Percentiles rank a stretch among this genome's conserved stretches.
phyloP scores from a whole-genome alignment of 2,888 invertebrate species.

The Volucella inanis region DNA sequence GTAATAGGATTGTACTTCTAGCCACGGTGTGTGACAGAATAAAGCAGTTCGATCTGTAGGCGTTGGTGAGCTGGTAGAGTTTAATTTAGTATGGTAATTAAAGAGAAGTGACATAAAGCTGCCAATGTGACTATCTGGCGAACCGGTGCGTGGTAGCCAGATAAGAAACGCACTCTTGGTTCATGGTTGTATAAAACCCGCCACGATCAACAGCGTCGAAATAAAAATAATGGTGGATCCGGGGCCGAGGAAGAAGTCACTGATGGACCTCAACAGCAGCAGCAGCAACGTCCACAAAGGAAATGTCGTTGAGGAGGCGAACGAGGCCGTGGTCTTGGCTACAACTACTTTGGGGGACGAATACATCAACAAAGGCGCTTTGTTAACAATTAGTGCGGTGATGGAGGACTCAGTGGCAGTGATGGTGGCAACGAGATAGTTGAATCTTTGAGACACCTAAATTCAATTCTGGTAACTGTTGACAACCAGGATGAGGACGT shows the following conservation, averaged over 20 bases:
- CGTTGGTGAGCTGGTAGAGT: constrained; percentile 98
- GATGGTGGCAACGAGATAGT: constrained; percentile 83
- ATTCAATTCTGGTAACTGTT: constrained; percentile 83
- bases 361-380: constrained; percentile 79
- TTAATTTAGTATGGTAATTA: constrained; percentile 99
- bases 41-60: constrained; percentile 99
- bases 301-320: constrained; percentile 79
- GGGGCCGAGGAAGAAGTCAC: constrained; percentile 79
- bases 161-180: constrained; percentile 87
- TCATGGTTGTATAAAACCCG: constrained; percentile 84
- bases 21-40: no score
- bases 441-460: constrained; percentile 84
- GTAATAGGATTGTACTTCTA: no score
- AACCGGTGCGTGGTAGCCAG: constrained; percentile 98
- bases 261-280: constrained; percentile 76
- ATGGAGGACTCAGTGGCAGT: constrained; percentile 79
- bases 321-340: constrained; percentile 77
- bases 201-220: constrained; percentile 80
- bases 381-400: constrained; percentile 77
- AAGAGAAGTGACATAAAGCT: constrained; percentile 98
- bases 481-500: constrained; percentile 76
- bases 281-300: constrained; percentile 77
- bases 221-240: constrained; percentile 65
- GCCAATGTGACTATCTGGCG: constrained; percentile 97
- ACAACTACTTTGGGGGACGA: constrained; percentile 79